These are phyloP conservation scores for Pangasius mekongensis DNA, from an alignment of 2,797 vertebrate species.

Conservation along the genomic window DNA sequence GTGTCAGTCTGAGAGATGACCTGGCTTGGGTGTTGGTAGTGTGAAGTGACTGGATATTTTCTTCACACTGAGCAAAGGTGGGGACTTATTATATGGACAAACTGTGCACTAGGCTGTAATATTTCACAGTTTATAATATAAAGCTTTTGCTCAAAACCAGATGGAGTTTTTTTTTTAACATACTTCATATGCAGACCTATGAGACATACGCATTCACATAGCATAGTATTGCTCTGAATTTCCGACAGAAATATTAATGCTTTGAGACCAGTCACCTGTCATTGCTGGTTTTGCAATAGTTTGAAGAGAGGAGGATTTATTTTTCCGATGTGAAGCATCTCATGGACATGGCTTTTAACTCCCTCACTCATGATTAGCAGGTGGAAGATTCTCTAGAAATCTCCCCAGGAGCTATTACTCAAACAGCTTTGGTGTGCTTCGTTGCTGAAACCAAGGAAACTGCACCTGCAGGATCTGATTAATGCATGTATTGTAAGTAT, in stretches of 20 bases:
- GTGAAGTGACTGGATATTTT: slow-evolving; percentile 11
- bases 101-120: not conserved
- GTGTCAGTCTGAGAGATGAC: slow-evolving; percentile 8
- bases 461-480: slow-evolving; percentile 8
- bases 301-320: not conserved
- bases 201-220: not conserved
- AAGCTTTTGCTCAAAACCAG: not conserved
- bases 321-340: not conserved
- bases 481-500: not conserved
- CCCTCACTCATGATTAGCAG: not conserved
- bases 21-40: slow-evolving; percentile 29
- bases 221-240: not conserved
- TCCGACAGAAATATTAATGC: not conserved
- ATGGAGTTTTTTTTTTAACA: not conserved
- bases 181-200: not conserved
- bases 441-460: not conserved
- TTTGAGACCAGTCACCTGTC: slow-evolving; percentile 14
- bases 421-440: not conserved
- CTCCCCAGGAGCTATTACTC: not conserved
- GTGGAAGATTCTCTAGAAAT: slow-evolving; percentile 1
- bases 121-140: not conserved
- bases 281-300: not conserved
- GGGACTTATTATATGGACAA: not conserved
- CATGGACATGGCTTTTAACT: not conserved
- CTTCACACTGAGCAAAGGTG: slow-evolving; percentile 9